Evolutionary conservation across 2,113 vertebrate species (phyloP).

Genomic region (Rhinogobius similis): DNA sequence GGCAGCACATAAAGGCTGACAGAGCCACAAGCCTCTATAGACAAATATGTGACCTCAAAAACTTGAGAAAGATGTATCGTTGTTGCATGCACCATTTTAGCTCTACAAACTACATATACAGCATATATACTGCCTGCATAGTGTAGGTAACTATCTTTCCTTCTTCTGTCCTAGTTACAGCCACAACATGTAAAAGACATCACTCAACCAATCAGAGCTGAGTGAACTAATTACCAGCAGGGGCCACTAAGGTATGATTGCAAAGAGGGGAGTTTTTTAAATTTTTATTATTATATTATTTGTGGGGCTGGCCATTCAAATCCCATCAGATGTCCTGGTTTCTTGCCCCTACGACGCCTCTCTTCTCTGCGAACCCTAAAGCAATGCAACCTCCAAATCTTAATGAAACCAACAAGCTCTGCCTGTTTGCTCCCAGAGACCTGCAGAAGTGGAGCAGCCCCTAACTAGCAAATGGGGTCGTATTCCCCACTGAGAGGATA

Average conservation of each 20-base stretch:
- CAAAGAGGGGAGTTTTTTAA: conserved; percentile 9
- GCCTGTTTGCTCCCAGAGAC: conserved; percentile 67
- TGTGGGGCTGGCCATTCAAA: conserved; percentile 44
- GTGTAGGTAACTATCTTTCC: not conserved
- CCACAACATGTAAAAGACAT: conserved; percentile 23
- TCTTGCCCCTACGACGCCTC: conserved; percentile 35
- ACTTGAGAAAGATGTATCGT: conserved; percentile 28
- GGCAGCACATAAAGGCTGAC: conserved; percentile 24
- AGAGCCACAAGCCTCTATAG: conserved; percentile 15
- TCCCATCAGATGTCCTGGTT: conserved; percentile 51
- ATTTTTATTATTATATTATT: conserved; percentile 14
- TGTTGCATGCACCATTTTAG: conserved; percentile 24
- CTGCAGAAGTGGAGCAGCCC: conserved; percentile 75
- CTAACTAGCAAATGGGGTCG: conserved; percentile 75
- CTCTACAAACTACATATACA: not conserved
- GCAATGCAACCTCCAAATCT: conserved; percentile 60
- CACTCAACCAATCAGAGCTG: conserved; percentile 36
- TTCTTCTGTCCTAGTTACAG: conserved; percentile 13
- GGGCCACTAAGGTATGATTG: not conserved
- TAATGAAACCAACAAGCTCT: conserved; percentile 69
- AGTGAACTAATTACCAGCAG: conserved; percentile 23
- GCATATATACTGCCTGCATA: no score
- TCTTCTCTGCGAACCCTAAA: conserved; percentile 63
- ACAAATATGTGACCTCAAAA: conserved; percentile 58
- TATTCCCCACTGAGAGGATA: conserved; percentile 77